phyloP scores from a whole-genome alignment of 2,888 invertebrate species.

The Cephus runcator region DNA sequence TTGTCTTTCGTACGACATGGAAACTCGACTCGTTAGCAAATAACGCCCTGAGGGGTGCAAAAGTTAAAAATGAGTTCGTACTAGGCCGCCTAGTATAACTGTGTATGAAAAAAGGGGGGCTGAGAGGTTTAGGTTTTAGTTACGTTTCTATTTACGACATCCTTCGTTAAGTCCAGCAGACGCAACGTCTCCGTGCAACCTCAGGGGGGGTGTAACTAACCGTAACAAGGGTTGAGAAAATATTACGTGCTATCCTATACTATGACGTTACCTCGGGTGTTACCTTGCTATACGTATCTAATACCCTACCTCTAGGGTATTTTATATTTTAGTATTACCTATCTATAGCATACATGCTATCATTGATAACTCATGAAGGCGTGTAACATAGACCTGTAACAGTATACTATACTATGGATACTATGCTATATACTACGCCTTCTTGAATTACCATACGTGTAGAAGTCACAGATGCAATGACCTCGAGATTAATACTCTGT shows the following conservation, averaged over 20 bases:
- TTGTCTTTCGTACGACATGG: no score
- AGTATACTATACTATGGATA: background rate
- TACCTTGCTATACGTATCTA: background rate
- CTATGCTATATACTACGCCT: slow-evolving; percentile 14
- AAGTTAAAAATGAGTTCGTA: background rate
- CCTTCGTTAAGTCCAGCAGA: slow-evolving; percentile 36
- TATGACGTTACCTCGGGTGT: background rate
- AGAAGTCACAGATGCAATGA: slow-evolving; percentile 39
- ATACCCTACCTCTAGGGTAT: background rate
- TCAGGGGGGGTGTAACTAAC: background rate
- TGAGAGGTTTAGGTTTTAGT: slow-evolving; percentile 36
- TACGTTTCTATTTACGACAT: slow-evolving; percentile 42
- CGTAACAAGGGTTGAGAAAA: background rate
- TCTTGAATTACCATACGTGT: slow-evolving; percentile 41
- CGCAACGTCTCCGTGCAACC: background rate
- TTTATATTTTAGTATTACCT: background rate
- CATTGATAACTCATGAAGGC: background rate
- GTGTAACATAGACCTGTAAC: background rate
- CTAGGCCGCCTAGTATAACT: background rate
- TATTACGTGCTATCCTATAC: background rate
- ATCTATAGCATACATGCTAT: background rate
- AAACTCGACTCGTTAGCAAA: background rate
- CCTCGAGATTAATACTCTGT: slow-evolving; percentile 18
- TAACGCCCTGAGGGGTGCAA: background rate
- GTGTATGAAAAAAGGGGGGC: slow-evolving; percentile 23